Percentiles rank a stretch among this genome's conserved stretches.
Conservation (phyloP, 1,140 invertebrate genomes). For the Drosophila novamexicana region DNA sequence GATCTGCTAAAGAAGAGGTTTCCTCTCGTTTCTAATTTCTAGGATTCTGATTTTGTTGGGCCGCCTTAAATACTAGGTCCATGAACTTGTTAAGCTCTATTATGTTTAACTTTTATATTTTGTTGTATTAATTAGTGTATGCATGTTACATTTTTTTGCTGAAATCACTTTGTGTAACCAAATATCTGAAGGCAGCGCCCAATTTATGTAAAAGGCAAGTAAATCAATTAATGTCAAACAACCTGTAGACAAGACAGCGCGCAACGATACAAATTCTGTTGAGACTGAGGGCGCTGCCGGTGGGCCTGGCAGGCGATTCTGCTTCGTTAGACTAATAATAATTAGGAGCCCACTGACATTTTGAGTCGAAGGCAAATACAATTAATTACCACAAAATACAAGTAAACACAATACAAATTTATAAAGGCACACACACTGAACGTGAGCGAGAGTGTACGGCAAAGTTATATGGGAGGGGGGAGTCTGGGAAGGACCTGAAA, state of each 20-base stretch:
- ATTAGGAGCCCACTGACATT: conserved; percentile 77
- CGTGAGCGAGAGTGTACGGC: background rate
- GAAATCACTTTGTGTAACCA: conserved; percentile 30
- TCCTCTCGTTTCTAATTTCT: no score
- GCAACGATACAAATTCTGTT: conserved; percentile 44
- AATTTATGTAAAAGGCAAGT: conserved; percentile 84
- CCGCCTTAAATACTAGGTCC: no score
- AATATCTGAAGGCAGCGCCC: conserved; percentile 56
- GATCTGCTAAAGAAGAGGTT: no score
- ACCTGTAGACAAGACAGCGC: conserved; percentile 65
- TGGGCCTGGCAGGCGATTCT: conserved; percentile 26
- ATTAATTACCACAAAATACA: conserved; percentile 80
- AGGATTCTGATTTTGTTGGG: no score
- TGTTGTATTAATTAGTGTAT: background rate
- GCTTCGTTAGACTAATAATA: conserved; percentile 74
- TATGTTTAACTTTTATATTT: background rate
- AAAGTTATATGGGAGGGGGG: background rate
- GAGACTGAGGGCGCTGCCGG: background rate
- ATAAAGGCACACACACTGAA: conserved; percentile 46
- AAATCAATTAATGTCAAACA: conserved; percentile 84
- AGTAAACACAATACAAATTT: conserved; percentile 75
- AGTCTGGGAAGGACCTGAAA: conserved; percentile 26
- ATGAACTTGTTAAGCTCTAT: no score
- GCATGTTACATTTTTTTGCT: background rate
- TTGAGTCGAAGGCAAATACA: conserved; percentile 80